These are phyloP conservation scores for Brachymystax lenok DNA, from an alignment of 2,797 vertebrate genomes.

Conservation along the genomic window DNA sequence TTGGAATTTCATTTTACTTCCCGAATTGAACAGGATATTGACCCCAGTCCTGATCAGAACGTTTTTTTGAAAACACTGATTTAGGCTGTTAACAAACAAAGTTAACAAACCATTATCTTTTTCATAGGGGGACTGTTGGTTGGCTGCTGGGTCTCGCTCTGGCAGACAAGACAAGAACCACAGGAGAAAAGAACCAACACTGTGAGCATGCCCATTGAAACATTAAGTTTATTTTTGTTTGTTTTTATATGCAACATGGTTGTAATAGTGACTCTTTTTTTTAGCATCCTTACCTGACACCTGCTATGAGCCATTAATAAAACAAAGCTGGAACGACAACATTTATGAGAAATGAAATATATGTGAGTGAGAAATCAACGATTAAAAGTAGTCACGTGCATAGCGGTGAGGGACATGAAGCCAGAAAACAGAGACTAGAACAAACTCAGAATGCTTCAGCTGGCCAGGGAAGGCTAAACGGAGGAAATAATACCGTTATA, in stretches of 20 bases:
- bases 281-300: conserved; percentile 10
- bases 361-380: background rate
- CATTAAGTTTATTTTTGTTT: background rate
- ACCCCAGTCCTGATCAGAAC: background rate
- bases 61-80: conserved; percentile 1
- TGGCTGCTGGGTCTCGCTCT: conserved; percentile 7
- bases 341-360: background rate
- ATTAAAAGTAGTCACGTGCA: background rate
- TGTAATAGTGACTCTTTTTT: conserved; percentile 9
- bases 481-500: background rate
- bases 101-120: background rate
- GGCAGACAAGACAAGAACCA: background rate
- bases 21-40: background rate
- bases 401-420: background rate
- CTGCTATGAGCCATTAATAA: conserved; percentile 1
- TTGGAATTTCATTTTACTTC: background rate
- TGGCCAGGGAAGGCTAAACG: background rate
- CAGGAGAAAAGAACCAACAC: conserved; percentile 8
- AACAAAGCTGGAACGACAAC: background rate
- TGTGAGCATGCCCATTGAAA: background rate
- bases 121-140: conserved; percentile 1
- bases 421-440: background rate
- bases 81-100: conserved; percentile 5
- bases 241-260: background rate
- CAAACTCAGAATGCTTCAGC: background rate